Base-by-base conservation (phyloP, 2,113 vertebrate species). In the Euleptes europaea region DNA sequence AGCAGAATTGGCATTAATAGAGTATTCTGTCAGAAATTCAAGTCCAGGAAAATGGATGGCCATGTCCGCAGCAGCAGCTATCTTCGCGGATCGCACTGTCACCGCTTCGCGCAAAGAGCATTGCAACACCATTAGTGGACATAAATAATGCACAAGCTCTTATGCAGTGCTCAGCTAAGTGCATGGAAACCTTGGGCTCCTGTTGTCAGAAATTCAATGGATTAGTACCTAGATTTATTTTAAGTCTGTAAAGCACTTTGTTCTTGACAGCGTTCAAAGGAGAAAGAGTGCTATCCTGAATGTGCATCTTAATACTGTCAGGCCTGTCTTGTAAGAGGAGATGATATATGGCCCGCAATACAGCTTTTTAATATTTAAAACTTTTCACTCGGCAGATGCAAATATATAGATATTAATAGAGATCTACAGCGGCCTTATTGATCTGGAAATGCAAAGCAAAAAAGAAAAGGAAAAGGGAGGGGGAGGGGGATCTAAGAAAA, bases 191-290 rank as follows among this genome's bases (percentile, higher is more conserved):
- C 97, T 98, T 98, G 97, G 97, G 97, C 97, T 98, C 96, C 96
- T 96, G 96, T 98, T 98, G 98, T 98, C 98, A 98, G 97, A 97
- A 97, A 98, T 98, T 98, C 97, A 97, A 97, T 98, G 98, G 98
- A 99, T 99, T 98, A 98, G 96, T 97, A 97, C 97, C 96, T 96
- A 98, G 98, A 98, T 99, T 98, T 98, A 98, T 98, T 99, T 98
- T 97, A 98, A 98, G 97, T 98, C 97, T 94, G 95, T 97, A 97
- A 97, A 98, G 98, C 97, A 96, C 97, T 97, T 93, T 97, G 97
- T 98, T 98, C 97, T 97, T 97, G 97, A 98, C 97, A 97, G 97
- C 94, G 92, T 97, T 97, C 97, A 97, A 97, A 97, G 96, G 96
- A 97, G 97, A 97, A 97, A 96, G 96, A 97, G 96, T 97, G 96